Conservation (phyloP, 2,113 vertebrate genomes). For the Podilymbus podiceps region DNA sequence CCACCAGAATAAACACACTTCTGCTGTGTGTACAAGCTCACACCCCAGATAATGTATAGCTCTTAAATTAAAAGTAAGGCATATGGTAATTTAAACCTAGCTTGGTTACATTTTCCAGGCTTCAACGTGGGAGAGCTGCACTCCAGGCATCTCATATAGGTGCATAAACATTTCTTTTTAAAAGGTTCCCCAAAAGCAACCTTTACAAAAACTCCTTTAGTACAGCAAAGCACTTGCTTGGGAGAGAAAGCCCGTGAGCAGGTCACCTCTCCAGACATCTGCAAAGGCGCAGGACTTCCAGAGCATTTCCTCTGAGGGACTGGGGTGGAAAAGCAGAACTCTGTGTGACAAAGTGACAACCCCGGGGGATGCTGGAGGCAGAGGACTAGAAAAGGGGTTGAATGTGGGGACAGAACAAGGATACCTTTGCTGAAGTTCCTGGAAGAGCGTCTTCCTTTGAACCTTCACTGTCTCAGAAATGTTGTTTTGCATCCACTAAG, state of each 20-base stretch:
- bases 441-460: not conserved
- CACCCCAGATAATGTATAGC: not conserved
- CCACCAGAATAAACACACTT: not conserved
- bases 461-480: not conserved
- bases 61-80: not conserved
- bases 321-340: not conserved
- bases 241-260: not conserved
- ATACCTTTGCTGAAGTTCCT: not conserved
- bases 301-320: not conserved
- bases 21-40: not conserved
- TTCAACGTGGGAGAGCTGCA: not conserved
- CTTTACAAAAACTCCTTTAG: not conserved
- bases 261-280: not conserved
- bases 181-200: not conserved
- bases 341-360: not conserved
- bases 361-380: not conserved
- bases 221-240: not conserved
- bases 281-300: not conserved
- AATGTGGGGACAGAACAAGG: not conserved
- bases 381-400: not conserved
- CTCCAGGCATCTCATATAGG: not conserved
- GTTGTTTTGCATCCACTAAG: not conserved
- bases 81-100: not conserved
- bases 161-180: not conserved
- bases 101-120: not conserved